Evolutionary conservation across 2,797 vertebrate species (phyloP).

Genomic region (Rhinogobio ventralis): DNA sequence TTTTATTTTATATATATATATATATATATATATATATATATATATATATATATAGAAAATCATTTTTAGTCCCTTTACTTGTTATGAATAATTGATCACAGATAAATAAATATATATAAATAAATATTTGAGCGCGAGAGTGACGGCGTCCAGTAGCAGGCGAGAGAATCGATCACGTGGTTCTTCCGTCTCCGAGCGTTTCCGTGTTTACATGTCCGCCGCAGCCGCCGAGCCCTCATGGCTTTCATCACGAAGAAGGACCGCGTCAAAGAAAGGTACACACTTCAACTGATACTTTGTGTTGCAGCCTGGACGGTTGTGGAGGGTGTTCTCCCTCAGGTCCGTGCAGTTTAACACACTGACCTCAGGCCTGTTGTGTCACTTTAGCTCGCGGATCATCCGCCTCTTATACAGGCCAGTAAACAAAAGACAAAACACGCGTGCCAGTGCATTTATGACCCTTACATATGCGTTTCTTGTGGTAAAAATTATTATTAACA

Average conservation of each 20-base stretch:
- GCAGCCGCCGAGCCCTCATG: slow-evolving; percentile 65
- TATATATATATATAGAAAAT: no score
- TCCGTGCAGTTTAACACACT: slow-evolving; percentile 18
- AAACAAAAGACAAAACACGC: neutral
- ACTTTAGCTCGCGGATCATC: slow-evolving; percentile 45
- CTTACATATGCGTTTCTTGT: no score
- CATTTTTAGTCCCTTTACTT: neutral
- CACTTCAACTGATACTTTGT: neutral
- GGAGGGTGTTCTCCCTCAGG: neutral
- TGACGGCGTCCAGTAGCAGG: no score
- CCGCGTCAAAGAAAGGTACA: slow-evolving; percentile 77
- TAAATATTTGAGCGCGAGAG: no score
- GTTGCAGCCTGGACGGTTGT: neutral
- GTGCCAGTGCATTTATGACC: neutral
- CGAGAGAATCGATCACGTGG: neutral
- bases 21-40: no score
- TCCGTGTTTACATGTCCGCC: slow-evolving; percentile 72
- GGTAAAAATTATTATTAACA: neutral
- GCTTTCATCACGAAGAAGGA: slow-evolving; percentile 76
- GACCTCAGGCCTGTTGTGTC: slow-evolving; percentile 26
- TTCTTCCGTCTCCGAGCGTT: slow-evolving; percentile 40
- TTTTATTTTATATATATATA: no score
- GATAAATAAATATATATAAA: neutral
- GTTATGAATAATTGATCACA: neutral
- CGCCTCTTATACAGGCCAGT: slow-evolving; percentile 33